These are phyloP conservation scores for Aphodius sticticus DNA, from an alignment of 2,888 invertebrate genomes.

Conservation along the genomic window DNA sequence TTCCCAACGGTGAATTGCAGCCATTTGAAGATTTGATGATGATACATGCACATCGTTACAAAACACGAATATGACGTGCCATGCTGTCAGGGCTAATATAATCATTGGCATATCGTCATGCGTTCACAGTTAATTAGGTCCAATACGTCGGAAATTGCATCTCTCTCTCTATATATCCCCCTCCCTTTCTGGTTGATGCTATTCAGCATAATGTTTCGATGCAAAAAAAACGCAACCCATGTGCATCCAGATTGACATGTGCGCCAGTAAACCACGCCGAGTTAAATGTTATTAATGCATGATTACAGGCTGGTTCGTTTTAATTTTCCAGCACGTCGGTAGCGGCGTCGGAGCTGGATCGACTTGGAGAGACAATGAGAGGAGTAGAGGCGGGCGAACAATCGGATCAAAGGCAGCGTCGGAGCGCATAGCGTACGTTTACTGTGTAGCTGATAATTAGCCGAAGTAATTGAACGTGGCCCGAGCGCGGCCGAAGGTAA, in stretches of 20 bases:
- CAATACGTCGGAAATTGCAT: slow-evolving; percentile 33
- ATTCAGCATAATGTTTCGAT: not conserved
- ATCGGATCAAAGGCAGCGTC: slow-evolving; percentile 41
- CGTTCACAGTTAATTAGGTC: slow-evolving; percentile 38
- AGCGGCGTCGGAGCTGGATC: not conserved
- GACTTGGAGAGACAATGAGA: slow-evolving; percentile 15
- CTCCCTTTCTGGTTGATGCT: not conserved
- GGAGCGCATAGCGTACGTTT: slow-evolving; percentile 47
- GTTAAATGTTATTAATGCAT: slow-evolving; percentile 53
- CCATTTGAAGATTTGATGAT: too few relatives aligned
- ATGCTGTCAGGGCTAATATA: slow-evolving; percentile 39
- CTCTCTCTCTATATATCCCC: slow-evolving; percentile 27
- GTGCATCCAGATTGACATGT: slow-evolving; percentile 49
- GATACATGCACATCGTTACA: slow-evolving; percentile 13
- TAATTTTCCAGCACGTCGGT: not conserved
- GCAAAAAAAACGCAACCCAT: slow-evolving; percentile 35
- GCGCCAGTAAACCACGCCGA: slow-evolving; percentile 48
- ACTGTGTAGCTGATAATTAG: slow-evolving; percentile 57
- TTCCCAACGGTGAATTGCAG: too few relatives aligned
- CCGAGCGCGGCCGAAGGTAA: slow-evolving; percentile 45
- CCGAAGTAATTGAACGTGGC: slow-evolving; percentile 55
- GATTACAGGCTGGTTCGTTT: slow-evolving; percentile 49
- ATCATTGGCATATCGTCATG: slow-evolving; percentile 40
- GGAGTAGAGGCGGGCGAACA: slow-evolving; percentile 19
- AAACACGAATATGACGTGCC: slow-evolving; percentile 39